These are phyloP conservation scores for Tridacna crocea DNA, from an alignment of 2,888 invertebrate species.

Conservation along the genomic window DNA sequence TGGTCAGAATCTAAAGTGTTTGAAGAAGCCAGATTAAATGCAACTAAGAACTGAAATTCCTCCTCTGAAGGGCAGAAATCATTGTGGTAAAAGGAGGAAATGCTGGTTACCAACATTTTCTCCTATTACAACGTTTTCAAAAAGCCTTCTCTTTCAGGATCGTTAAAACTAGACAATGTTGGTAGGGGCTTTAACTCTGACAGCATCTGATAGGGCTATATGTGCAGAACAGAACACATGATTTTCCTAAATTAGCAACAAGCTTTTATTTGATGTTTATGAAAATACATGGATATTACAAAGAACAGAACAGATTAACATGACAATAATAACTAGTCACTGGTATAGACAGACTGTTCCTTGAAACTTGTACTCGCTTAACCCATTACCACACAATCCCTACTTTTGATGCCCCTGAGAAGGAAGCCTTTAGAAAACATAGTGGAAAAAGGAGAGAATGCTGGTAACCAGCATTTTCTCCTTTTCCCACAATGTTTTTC, in stretches of 20 bases:
- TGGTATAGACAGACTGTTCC: background rate
- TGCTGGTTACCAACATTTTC: background rate
- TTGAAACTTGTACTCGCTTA: background rate
- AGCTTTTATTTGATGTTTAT: conserved; percentile 20
- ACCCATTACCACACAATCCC: background rate
- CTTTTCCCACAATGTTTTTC: background rate
- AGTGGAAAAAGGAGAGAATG: background rate
- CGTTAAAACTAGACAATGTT: background rate
- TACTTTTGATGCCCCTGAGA: no score
- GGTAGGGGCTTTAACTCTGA: no score
- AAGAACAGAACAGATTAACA: conserved; percentile 5
- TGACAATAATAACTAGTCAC: background rate
- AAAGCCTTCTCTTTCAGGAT: background rate
- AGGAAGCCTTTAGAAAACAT: conserved; percentile 18
- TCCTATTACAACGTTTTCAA: background rate
- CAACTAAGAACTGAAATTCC: no score
- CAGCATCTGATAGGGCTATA: no score
- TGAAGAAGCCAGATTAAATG: no score
- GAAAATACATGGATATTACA: conserved; percentile 18
- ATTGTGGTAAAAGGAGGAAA: background rate
- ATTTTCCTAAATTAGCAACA: conserved; percentile 19
- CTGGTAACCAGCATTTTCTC: background rate
- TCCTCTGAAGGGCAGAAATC: no score
- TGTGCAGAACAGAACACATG: background rate
- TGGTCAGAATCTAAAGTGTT: no score